These are phyloP conservation scores for Champsocephalus esox DNA, from an alignment of 2,797 vertebrate genomes.

Conservation along the genomic window DNA sequence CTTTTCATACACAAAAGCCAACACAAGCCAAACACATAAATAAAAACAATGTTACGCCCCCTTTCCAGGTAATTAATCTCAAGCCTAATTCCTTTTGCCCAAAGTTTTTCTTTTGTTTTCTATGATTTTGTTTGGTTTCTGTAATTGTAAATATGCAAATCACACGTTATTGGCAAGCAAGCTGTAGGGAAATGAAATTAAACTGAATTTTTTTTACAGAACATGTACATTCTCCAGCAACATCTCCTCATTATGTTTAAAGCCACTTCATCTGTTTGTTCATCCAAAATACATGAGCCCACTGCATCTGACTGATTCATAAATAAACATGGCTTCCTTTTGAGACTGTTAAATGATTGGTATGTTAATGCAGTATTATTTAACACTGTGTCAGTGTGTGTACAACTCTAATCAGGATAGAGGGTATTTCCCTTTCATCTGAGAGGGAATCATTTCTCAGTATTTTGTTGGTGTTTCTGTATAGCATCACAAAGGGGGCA, in stretches of 20 bases:
- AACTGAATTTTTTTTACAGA: no score
- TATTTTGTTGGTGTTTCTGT: background rate
- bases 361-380: background rate
- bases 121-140: no score
- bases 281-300: background rate
- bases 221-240: no score
- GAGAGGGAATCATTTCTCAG: background rate
- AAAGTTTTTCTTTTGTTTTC: no score
- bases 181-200: no score
- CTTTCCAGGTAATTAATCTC: no score
- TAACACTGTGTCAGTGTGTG: background rate
- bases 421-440: background rate
- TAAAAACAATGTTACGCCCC: no score
- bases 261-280: background rate
- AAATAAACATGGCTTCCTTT: background rate
- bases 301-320: background rate
- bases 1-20: background rate
- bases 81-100: no score
- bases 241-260: no score
- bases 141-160: no score
- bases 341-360: slow-evolving; percentile 2
- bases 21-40: no score
- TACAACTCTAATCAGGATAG: background rate
- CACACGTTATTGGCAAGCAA: no score
- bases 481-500: background rate